Base-by-base conservation (phyloP, 1,140 invertebrate genomes). In the Akabosia matsudoensis region DNA sequence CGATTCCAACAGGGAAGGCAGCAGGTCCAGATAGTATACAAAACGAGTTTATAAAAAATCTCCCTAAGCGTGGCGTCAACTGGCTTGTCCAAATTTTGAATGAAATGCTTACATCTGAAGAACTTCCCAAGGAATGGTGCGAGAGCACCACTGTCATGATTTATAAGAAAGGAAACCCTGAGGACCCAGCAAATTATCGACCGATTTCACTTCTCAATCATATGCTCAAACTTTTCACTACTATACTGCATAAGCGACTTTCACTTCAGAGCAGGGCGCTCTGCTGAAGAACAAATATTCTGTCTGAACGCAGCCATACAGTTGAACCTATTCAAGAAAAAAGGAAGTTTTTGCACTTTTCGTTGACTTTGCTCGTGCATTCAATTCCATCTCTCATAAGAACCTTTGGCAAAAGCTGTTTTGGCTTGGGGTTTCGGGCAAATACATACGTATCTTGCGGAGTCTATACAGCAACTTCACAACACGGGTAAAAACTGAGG, bases 301-400 rank as follows among this genome's bases (percentile, higher is more conserved):
- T 67, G 61, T n/a, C 28, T 67, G 13, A 72, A 34, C 14, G n/a
- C 37, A 45, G 70, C 70, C 18, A 26, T 51, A 2, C 33, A 34
- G n/a, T 7, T 72, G 10, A 72, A 34, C 30, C 45, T 22, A 28
- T 18, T 2, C 16, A 72, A 22, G 22, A 4, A 70, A 77, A 37
- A 33, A 33, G 31, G 74, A 81, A 71, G 52, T 82, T n/a, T 82
- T 73, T 61, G 56, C 73, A 0, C 26, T 79, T 26, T 82, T 82
- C 64, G 72, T 82, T 30, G 82, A 82, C 72, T 82, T 81, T 61
- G 70, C 73, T 14, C 54, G 78, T 24, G 82, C 79, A 7, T 82
- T 82, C 67, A 77, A 82, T 16, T 81, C 79, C 1, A 67, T 82
- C 13, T 1, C 37, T 10, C 82, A 83, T 37, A 34, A 70, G 1